Base-by-base conservation (phyloP, 1,140 invertebrate genomes). In the Oryzaephilus surinamensis region DNA sequence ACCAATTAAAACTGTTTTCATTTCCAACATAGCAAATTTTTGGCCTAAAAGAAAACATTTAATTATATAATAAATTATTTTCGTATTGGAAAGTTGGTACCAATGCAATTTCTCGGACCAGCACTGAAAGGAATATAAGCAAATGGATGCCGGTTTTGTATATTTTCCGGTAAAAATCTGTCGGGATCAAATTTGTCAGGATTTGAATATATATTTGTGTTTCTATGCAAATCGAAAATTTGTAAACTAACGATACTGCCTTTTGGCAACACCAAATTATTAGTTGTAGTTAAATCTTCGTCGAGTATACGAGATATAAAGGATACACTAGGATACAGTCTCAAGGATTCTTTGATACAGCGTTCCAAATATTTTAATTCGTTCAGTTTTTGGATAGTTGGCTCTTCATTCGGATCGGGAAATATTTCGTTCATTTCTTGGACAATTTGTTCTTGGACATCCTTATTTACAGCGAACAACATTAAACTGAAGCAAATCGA, bases 291-390 rank as follows among this genome's bases (percentile, higher is more conserved):
- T 12, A 62, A 32, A 37, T 70, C 73, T 48, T 74, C 65, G 2
- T 47, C 57, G 0, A 74, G 52, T 13, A 54, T 52, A 16, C 81
- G 57, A 5, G 65, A 70, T 46, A 80, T 72, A 12, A 77, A 55
- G 15, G 79, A 77, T 14, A 82, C 79, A 2, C 78, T 70, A 8
- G 81, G 80, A 56, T 70, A 82, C 4, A 81, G 28, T 21, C 76
- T 60, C n/a, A 77, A 48, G 0, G 67, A 58, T 54, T 78, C 75
- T 54, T 74, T 83, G 10, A 81, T 69, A 2, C 71, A 69, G 11
- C 66, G 58, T 42, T 81, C 79, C 33, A 79, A 46, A 54, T 79
- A 80, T 41, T 72, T 73, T 68, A 82, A 69, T 23, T 73, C 54
- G 31, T 70, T 48, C 1, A 80, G 51, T 48, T 79, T 77, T 11